Evolutionary conservation across 2,113 vertebrate species (phyloP), one percentile per base, ranked within the genome.

Genomic region (Salvator merianae): DNA sequence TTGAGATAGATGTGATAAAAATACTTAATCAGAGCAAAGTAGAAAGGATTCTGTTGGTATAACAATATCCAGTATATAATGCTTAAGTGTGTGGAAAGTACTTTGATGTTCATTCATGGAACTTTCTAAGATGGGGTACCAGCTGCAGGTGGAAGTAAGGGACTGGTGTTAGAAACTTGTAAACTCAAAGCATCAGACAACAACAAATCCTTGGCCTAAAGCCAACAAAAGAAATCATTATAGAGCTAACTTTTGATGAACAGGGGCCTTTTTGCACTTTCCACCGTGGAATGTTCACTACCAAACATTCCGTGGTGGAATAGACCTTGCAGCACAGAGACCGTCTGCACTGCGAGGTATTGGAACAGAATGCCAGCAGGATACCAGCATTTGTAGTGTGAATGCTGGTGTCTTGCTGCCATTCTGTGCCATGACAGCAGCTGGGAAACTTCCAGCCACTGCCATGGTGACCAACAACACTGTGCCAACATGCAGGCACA

Each of bases 11-110:
- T 62, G 83, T 24, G 75, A 8, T 8, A 34, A 87, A 38, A 81
- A 76, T 81, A 55, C 87, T 88, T 75, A 50, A 71, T 38, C 28
- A 28, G 18, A 78, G 77, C 55, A 86, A 34, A 18, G 62, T 75
- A 22, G 34, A 89, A 86, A 63, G 53, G 14, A 40, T 62, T 26
- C 9, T 62, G 34, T 34, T 40, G 59, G 34, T 26, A 78, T 59
- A 47, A 79, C 47, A 36, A 62, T 47, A 55, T 47, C 32, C 38
- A 76, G 24, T 12, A 3, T 34, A 47, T 75, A 36, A 50, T 36
- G 10, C 38, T 75, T 68, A 43, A 59, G 32, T 63, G 32, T 50
- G 32, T 14, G 13, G 24, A 47, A 79, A 78, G 30, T 30, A 69
- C 30, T 78, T 59, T 83, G 10, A 34, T 75, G 13, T 70, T 28